Base-by-base conservation (phyloP, 64 coral and sea anemone species). In the Stichodactyla mertensii region DNA sequence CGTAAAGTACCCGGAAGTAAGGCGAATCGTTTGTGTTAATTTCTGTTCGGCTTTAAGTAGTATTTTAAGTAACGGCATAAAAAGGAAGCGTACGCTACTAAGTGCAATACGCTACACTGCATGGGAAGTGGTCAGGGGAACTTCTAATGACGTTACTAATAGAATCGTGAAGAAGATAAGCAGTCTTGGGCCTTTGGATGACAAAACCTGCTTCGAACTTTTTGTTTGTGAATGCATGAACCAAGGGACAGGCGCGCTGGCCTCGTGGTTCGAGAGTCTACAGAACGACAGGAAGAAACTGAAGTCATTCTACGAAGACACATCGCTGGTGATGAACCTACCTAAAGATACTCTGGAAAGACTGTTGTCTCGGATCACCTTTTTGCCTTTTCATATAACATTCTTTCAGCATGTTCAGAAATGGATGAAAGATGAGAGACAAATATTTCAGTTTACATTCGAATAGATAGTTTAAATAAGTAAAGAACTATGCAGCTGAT, bases 171-270 rank as follows among this genome's bases (percentile, higher is more conserved):
- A 85, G 60, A 85, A 64, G 27, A 85, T 85, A 55, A 64, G 14
- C 31, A 64, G 60, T 20, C 20, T 85, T 85, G 83, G 83, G 13
- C 7, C 56, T 28, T 1, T 58, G 10, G 55, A 58, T 16, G 60
- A 64, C 27, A 64, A 60, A 28, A 31, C 19, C 26, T n/a, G 83
- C 14, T 85, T 85, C 15, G 23, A 85, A 7, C 83, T 85, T n/a
- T 85, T 85, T 85, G 83, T 85, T 54, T 85, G 83, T 64, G 83
- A 64, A 31, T 57, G 55, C 13, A 6, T 85, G 56, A 85, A 85
- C 56, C 18, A 85, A 45, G 54, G 54, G 6, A 19, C 79, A 9
- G 80, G 22, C 51, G 55, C 55, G 5, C 27, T 82, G 12, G 80
- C 80, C 10, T 54, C 22, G 6, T 82, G 80, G 80, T 12, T 57